Evolutionary conservation across 1,140 invertebrate genomes (phyloP).

Genomic region (Brachionus rubens): DNA sequence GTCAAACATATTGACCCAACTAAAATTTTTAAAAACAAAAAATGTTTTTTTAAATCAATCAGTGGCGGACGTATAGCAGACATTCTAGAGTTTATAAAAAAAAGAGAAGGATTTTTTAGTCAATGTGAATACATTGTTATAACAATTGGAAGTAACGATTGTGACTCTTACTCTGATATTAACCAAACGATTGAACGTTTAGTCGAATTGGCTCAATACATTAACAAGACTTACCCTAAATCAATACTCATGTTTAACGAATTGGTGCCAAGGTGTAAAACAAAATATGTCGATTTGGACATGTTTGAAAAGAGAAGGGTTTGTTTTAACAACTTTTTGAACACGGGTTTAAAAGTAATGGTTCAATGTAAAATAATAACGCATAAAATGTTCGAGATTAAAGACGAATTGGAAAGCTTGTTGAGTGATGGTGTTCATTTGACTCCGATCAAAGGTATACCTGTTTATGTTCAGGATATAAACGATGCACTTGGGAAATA

Average conservation of each 20-base stretch:
- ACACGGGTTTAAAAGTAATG: not conserved
- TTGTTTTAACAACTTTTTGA: constrained; percentile 34
- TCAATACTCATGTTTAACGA: not conserved
- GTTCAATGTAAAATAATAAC: not conserved
- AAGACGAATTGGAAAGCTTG: not conserved
- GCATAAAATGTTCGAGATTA: constrained; percentile 5
- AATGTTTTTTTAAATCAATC: constrained; percentile 36
- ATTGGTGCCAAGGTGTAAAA: not conserved
- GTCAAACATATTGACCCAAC: constrained; percentile 22
- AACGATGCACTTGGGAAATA: not conserved
- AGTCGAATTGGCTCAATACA: not conserved
- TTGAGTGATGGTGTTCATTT: constrained; percentile 17
- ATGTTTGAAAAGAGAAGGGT: constrained; percentile 30
- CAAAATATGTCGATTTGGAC: constrained; percentile 20
- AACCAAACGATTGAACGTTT: not conserved
- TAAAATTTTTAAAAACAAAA: constrained; percentile 30
- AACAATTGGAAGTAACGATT: constrained; percentile 19
- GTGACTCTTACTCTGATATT: constrained; percentile 19
- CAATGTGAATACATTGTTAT: constrained; percentile 1
- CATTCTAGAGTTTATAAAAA: constrained; percentile 12
- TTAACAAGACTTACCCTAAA: not conserved
- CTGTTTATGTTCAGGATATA: constrained; percentile 6
- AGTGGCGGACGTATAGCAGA: constrained; percentile 15
- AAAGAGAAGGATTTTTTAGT: constrained; percentile 38
- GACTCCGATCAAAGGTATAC: not conserved